Percentiles rank a stretch among this genome's conserved stretches.
Evolutionary conservation across 2,113 vertebrate genomes (phyloP).

Genomic region (Uria aalge): DNA sequence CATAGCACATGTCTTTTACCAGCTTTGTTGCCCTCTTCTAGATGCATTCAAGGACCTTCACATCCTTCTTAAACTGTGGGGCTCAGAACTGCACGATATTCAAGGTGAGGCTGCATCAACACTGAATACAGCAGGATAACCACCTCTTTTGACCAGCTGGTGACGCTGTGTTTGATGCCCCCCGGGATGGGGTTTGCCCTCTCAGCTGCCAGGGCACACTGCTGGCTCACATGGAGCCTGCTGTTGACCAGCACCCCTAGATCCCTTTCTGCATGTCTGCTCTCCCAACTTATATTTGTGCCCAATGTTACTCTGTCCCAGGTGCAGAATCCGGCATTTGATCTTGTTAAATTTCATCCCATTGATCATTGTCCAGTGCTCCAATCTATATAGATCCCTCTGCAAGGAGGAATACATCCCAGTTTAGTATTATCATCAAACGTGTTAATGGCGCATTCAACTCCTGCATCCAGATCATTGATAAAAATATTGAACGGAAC

Average conservation of each 20-base stretch:
- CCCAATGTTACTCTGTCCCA: neutral
- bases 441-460: neutral
- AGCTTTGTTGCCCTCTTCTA: neutral
- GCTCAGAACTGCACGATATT: neutral
- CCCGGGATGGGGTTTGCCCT: neutral
- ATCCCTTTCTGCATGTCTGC: neutral
- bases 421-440: neutral
- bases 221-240: neutral
- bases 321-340: neutral
- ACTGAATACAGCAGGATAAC: too few relatives aligned
- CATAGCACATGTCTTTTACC: neutral
- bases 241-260: neutral
- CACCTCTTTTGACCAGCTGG: accelerated
- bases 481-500: neutral
- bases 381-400: neutral
- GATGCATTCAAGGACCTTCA: neutral
- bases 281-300: neutral
- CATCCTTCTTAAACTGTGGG: neutral
- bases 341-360: neutral
- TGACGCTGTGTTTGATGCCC: neutral
- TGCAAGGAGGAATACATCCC: neutral
- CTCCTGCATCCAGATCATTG: neutral
- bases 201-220: too few relatives aligned
- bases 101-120: neutral
- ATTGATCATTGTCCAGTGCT: neutral